Conservation (phyloP, 92 coral and sea anemone genomes). For the Pocillopora grandis region DNA sequence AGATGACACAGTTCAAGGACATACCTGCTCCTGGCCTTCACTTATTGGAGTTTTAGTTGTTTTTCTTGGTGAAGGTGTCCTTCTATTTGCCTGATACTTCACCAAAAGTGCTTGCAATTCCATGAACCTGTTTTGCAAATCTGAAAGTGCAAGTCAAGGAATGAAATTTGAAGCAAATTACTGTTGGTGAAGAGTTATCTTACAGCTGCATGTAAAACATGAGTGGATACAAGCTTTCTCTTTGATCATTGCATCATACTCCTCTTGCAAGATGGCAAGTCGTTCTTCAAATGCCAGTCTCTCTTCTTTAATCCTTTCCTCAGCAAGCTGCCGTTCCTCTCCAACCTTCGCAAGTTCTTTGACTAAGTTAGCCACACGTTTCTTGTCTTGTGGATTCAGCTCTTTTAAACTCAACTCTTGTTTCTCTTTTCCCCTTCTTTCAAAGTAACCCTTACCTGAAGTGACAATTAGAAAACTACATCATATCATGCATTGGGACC, state of each 20-base stretch:
- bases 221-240: slow-evolving; percentile 82
- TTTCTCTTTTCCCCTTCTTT: background rate
- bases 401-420: slow-evolving; percentile 66
- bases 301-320: slow-evolving; percentile 77
- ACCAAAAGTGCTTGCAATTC: slow-evolving; percentile 63
- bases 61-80: slow-evolving; percentile 25
- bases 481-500: background rate
- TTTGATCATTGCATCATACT: slow-evolving; percentile 74
- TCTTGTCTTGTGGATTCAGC: slow-evolving; percentile 89
- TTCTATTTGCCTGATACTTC: slow-evolving; percentile 54
- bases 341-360: slow-evolving; percentile 96
- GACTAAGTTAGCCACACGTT: slow-evolving; percentile 92
- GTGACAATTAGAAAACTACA: too few species aligned
- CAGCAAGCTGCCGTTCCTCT: slow-evolving; percentile 85
- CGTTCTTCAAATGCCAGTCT: slow-evolving; percentile 91
- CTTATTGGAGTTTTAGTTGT: background rate
- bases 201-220: background rate
- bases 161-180: background rate
- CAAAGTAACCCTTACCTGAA: background rate
- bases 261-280: slow-evolving; percentile 85
- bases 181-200: too few species aligned
- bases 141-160: slow-evolving; percentile 31
- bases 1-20: background rate
- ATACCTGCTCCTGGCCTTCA: slow-evolving; percentile 22
- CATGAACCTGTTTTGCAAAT: slow-evolving; percentile 64